Evolutionary conservation across 2,888 invertebrate genomes (phyloP).

Genomic region (Trilocha varians): DNA sequence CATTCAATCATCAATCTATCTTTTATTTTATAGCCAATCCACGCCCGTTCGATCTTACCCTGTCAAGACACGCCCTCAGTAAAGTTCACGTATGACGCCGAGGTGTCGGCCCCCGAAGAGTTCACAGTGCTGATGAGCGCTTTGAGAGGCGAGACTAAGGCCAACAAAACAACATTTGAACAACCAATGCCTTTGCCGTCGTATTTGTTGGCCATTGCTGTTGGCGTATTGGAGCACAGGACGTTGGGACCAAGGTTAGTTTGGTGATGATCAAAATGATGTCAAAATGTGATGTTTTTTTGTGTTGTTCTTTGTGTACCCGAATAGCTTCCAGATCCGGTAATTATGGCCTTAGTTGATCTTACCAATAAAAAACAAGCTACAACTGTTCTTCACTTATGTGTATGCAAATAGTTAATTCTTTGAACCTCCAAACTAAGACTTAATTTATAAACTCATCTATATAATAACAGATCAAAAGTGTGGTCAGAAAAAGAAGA

Average conservation of each 20-base stretch:
- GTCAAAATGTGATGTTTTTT: no score
- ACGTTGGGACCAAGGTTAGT: slow-evolving; percentile 79
- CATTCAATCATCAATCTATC: no score
- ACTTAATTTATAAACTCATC: no score
- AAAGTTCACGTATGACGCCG: slow-evolving; percentile 87
- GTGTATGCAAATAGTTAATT: no score
- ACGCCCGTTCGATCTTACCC: slow-evolving; percentile 90
- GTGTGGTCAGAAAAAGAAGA: slow-evolving; percentile 94
- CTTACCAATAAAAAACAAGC: no score
- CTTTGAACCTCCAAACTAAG: no score
- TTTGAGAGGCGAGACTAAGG: slow-evolving; percentile 64
- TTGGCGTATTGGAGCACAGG: slow-evolving; percentile 84
- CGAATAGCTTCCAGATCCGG: no score
- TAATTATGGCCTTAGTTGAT: no score
- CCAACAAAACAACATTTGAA: slow-evolving; percentile 73
- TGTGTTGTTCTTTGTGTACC: no score
- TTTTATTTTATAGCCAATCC: slow-evolving; percentile 78
- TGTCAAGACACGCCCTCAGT: slow-evolving; percentile 95
- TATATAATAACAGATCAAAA: slow-evolving; percentile 78
- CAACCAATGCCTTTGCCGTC: slow-evolving; percentile 90
- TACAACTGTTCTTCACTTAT: no score
- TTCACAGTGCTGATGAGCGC: slow-evolving; percentile 94
- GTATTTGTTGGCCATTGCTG: slow-evolving; percentile 92
- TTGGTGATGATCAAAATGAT: background rate
- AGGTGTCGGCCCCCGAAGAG: slow-evolving; percentile 79